A percentile compares a stretch with the other conserved stretches of the same genome.
Conservation (phyloP, 2,888 invertebrate species). For the Brachylomia viminalis region DNA sequence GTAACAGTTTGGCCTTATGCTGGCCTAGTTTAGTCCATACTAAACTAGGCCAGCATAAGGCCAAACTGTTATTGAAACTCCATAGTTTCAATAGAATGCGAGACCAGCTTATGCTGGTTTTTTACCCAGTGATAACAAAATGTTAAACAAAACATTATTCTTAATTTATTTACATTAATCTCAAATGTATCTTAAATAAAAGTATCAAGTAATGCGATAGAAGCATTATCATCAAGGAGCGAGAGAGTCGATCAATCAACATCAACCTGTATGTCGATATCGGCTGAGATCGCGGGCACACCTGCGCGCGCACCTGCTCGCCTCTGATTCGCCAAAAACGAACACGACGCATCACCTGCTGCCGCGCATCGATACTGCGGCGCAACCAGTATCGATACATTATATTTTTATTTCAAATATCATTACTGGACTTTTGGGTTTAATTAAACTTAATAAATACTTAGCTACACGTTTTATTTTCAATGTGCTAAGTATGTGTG, state of each 20-base stretch:
- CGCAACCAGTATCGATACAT: conserved; percentile 49
- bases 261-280: conserved; percentile 82
- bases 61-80: not conserved
- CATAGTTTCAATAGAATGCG: not conserved
- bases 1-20: not conserved
- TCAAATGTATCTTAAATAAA: not conserved
- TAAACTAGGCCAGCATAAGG: not conserved
- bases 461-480: not conserved
- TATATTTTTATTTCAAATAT: conserved; percentile 46
- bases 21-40: not conserved
- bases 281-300: conserved; percentile 85
- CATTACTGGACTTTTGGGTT: not conserved
- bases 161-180: not conserved
- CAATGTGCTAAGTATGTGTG: not conserved
- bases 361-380: conserved; percentile 74
- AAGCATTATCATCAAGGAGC: not conserved
- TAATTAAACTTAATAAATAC: conserved; percentile 7
- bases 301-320: conserved; percentile 85
- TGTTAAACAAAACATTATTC: not conserved
- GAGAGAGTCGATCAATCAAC: conserved; percentile 58
- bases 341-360: conserved; percentile 84
- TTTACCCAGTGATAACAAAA: not conserved
- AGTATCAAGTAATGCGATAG: not conserved
- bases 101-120: not conserved
- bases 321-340: conserved; percentile 89